Evolutionary conservation across 2,888 invertebrate genomes (phyloP).

Genomic region (Aspidiotus destructor): DNA sequence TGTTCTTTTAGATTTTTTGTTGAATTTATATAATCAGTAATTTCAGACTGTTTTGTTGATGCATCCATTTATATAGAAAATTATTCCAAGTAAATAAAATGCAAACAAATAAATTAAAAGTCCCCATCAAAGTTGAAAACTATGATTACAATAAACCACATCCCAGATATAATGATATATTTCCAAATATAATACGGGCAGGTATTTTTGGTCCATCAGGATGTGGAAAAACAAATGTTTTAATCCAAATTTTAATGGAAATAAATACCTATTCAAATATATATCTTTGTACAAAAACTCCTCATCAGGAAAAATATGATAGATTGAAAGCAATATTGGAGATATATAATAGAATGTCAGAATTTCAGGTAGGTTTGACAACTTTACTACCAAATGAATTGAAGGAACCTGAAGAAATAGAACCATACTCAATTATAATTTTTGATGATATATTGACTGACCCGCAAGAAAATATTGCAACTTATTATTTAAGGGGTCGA

Average conservation of each 20-base stretch:
- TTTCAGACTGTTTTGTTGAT: no score
- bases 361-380: neutral
- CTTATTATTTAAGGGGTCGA: constrained; percentile 3
- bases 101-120: no score
- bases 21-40: no score
- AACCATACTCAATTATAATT: constrained; percentile 1
- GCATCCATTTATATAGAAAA: no score
- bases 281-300: neutral
- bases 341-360: neutral
- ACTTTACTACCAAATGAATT: neutral
- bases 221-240: constrained; percentile 14
- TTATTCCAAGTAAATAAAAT: no score
- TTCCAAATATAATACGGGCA: constrained; percentile 2
- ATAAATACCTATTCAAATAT: constrained; percentile 1
- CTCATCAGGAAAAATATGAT: neutral
- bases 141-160: no score
- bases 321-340: neutral
- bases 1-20: no score
- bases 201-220: constrained; percentile 11
- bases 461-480: neutral
- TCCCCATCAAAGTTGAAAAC: no score
- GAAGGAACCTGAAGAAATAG: constrained; percentile 1
- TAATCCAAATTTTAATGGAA: neutral
- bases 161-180: constrained; percentile 12
- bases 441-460: constrained; percentile 15